Base-by-base conservation (phyloP, 1,140 invertebrate species). In the Macrocentrus cingulum region DNA sequence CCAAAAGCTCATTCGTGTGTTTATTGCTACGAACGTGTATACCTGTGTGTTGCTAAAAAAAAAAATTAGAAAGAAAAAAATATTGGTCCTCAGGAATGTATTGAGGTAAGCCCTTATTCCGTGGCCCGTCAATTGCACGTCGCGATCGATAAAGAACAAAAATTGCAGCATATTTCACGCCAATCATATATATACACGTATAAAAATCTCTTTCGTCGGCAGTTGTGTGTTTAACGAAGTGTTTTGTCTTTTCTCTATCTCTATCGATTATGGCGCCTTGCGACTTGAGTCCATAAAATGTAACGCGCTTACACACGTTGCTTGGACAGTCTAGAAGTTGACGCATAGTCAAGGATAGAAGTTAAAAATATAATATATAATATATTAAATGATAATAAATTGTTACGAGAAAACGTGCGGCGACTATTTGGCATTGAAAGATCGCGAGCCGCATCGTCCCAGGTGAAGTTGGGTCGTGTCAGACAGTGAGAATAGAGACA, bases 191-290 rank as follows among this genome's bases (percentile, higher is more conserved):
- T 49, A 29, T 29, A 29, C 25, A 29, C 9, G n/a, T n/a, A n/a
- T n/a, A n/a, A 29, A 9, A 29, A 29, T 29, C 9, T 29, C 25
- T 29, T 49, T 15, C 46, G 29, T 3, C 25, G 29, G 25, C 16
- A 11, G 32, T 51, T 20, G 32, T 51, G 23, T 20, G 18, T 22
- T 3, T 3, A n/a, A 23, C 19, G 49, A 51, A 51, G 58, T 60
- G 51, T 60, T 60, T 54, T 60, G 58, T 60, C 58, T 54, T 60
- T 60, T 42, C 34, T 22, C n/a, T 23, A 22, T 41, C 23, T 36
- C 25, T 52, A 60, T 60, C 51, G 44, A 60, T 60, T 50, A 60
- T 60, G 58, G 58, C 52, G 45, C 49, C 22, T 60, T 55, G 49
- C 44, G 44, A 50, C 54, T 60, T 48, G 25, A 36, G 18, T 55